Conservation (phyloP, 2,797 vertebrate species). For the Channa striata region DNA sequence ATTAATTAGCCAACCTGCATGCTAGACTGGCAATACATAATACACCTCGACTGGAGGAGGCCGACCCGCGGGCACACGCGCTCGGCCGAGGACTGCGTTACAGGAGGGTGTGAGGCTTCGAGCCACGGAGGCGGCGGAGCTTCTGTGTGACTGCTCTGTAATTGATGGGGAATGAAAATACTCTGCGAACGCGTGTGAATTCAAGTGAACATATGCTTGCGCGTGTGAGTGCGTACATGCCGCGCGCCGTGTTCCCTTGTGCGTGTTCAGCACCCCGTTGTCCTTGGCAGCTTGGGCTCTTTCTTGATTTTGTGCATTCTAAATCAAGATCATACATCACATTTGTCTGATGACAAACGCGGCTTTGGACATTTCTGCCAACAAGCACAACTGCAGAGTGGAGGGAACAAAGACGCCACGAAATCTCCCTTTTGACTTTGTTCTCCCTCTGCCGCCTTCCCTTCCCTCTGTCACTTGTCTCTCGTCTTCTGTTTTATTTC, state of each 20-base stretch:
- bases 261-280: constrained; percentile 35
- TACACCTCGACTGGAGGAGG: constrained; percentile 46
- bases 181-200: background rate
- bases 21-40: constrained; percentile 69
- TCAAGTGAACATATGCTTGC: constrained; percentile 5
- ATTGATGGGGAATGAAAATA: constrained; percentile 28
- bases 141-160: constrained; percentile 19
- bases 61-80: constrained; percentile 24
- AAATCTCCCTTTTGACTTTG: constrained; percentile 77
- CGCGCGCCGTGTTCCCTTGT: background rate
- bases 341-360: constrained; percentile 70
- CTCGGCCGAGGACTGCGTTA: constrained; percentile 9
- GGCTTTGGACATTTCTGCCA: constrained; percentile 72
- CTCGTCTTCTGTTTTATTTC: constrained; percentile 52
- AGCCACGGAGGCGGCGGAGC: constrained; percentile 40
- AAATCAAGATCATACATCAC: constrained; percentile 74
- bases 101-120: constrained; percentile 19
- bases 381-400: constrained; percentile 61
- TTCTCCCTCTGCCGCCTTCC: constrained; percentile 58
- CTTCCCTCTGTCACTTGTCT: constrained; percentile 55
- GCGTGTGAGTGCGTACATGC: background rate
- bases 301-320: constrained; percentile 55
- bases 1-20: constrained; percentile 73
- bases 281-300: constrained; percentile 47
- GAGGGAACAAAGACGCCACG: constrained; percentile 68